These are phyloP conservation scores for Propsilocerus akamusi DNA, from an alignment of 1,140 invertebrate species.

Conservation along the genomic window DNA sequence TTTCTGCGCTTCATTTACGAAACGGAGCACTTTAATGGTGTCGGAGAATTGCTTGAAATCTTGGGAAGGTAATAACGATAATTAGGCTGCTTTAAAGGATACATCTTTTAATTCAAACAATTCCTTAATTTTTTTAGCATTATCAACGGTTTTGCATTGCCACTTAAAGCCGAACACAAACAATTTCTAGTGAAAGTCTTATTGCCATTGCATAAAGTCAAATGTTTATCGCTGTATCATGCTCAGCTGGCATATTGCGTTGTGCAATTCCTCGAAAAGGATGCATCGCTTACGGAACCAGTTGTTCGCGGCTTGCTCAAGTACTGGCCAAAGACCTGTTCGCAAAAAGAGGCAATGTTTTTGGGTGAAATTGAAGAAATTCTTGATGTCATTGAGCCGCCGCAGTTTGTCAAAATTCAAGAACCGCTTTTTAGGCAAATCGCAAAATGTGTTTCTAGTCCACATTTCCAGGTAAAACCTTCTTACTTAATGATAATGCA, in stretches of 20 bases:
- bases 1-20: slow-evolving; percentile 97
- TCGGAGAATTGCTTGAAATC: slow-evolving; percentile 96
- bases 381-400: slow-evolving; percentile 94
- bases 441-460: slow-evolving; percentile 94
- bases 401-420: slow-evolving; percentile 96
- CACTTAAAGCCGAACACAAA: slow-evolving; percentile 93
- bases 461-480: slow-evolving; percentile 72
- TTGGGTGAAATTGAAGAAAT: slow-evolving; percentile 96
- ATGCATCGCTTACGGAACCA: slow-evolving; percentile 87
- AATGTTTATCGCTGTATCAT: slow-evolving; percentile 82
- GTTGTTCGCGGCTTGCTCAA: slow-evolving; percentile 92
- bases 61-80: slow-evolving; percentile 50
- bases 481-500: background rate
- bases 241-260: slow-evolving; percentile 98
- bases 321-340: slow-evolving; percentile 98
- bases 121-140: slow-evolving; percentile 43
- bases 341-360: slow-evolving; percentile 99
- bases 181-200: slow-evolving; percentile 97
- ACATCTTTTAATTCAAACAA: background rate
- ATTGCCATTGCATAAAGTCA: slow-evolving; percentile 95
- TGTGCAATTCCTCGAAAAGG: slow-evolving; percentile 99
- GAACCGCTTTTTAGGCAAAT: slow-evolving; percentile 94
- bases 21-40: slow-evolving; percentile 98
- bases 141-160: slow-evolving; percentile 97
- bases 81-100: background rate